These are phyloP conservation scores for Carettochelys insculpta DNA, from an alignment of 2,113 vertebrate species.

Conservation along the genomic window DNA sequence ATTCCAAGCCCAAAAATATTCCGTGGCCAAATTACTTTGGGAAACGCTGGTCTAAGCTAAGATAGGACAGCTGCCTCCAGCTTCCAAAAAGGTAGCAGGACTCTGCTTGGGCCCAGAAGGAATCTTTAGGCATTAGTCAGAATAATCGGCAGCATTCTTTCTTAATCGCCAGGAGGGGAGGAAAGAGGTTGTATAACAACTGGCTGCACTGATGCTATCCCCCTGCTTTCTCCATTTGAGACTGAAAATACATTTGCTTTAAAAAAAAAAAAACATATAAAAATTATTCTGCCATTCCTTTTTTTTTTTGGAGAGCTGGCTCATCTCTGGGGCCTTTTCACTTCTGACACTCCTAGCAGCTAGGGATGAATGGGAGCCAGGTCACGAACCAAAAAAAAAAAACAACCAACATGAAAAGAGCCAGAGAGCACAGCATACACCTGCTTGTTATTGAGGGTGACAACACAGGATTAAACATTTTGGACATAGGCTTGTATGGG, in stretches of 20 bases:
- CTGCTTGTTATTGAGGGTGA: conserved; percentile 68
- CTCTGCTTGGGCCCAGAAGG: conserved; percentile 48
- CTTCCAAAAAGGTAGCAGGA: conserved; percentile 63
- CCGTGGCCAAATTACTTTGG: too few relatives aligned
- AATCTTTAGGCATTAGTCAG: conserved; percentile 72
- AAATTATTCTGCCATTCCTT: conserved; percentile 17
- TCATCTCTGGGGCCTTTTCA: background rate
- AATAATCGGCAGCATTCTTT: conserved; percentile 62
- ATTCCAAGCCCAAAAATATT: too few relatives aligned
- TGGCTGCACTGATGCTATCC: conserved; percentile 44
- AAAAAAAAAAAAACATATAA: background rate
- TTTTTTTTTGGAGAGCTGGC: conserved; percentile 22
- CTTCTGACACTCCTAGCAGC: conserved; percentile 18
- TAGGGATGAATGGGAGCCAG: conserved; percentile 3
- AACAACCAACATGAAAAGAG: conserved; percentile 28
- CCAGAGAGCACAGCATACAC: conserved; percentile 53
- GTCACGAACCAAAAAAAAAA: background rate
- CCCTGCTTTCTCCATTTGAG: conserved; percentile 26
- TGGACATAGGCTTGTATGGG: conserved; percentile 62
- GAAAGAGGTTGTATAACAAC: conserved; percentile 62
- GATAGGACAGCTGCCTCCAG: conserved; percentile 67
- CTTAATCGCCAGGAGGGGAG: conserved; percentile 53
- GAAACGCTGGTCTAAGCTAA: conserved; percentile 57
- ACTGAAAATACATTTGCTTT: conserved; percentile 32
- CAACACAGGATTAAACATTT: conserved; percentile 67